Evolutionary conservation across 2,797 vertebrate genomes (phyloP), one percentile per base, ranked within the genome.

Genomic region (Petrocephalus schoutedeni): DNA sequence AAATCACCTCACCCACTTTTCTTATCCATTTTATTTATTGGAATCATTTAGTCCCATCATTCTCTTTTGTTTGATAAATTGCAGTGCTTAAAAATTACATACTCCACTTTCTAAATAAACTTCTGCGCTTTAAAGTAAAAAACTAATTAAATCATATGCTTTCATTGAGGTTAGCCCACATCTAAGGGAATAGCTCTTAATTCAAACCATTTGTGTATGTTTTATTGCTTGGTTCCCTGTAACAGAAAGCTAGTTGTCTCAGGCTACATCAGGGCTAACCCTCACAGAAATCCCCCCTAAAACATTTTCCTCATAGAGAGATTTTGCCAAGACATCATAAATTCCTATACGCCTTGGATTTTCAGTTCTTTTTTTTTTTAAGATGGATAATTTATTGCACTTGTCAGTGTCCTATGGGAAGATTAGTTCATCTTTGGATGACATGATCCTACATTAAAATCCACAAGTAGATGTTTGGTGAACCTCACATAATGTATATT

Each of bases 121-220:
- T 95, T 93, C 92, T 94, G 92, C 93, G 89, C 94, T 94, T 95
- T 95, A 95, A 95, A 95, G 93, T 92, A 92, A 92, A 92, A 95
- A 93, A 94, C 94, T 95, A 95, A 96, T 95, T 94, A 95, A 95
- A 95, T 95, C 94, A 95, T 94, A 95, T 95, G 94, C 94, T 96
- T 93, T 95, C 93, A 94, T 95, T 95, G 95, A 92, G 94, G 95
- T 94, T 93, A 92, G 91, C 92, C 95, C 95, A 96, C 95, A 96
- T 95, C 92, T 92, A 94, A 95, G 94, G 89, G 84, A 94, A 92
- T 89, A 90, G 92, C 92, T 93, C 93, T 92, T 95, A 95, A 95
- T 94, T 95, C 90, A 92, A 95, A 94, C 95, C 95, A 94, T 94
- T 95, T 93, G 94, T 95, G 94, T 93, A 94, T 92, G 90, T 94